Conservation (phyloP, 2,797 vertebrate genomes). For the Urosaurus nigricauda region DNA sequence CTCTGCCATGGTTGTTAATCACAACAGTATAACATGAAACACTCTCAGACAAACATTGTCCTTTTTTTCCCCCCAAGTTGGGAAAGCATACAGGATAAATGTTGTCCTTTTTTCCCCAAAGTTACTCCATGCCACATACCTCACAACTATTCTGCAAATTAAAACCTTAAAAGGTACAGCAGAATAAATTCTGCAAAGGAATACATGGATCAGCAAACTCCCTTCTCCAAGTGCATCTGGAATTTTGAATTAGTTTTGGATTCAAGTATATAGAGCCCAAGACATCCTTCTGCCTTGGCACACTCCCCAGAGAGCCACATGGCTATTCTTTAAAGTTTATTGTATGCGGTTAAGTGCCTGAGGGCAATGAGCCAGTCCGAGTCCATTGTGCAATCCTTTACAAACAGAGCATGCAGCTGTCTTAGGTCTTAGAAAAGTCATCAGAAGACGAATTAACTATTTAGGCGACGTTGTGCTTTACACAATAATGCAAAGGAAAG, state of each 20-base stretch:
- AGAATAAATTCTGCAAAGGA: neutral
- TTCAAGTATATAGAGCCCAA: neutral
- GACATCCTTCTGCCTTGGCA: neutral
- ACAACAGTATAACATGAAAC: neutral
- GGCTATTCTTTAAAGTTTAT: constrained; percentile 1
- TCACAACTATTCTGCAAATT: neutral
- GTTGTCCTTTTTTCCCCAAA: neutral
- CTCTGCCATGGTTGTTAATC: neutral
- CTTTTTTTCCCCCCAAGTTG: neutral
- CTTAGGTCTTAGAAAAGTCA: neutral
- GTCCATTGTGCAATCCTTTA: neutral
- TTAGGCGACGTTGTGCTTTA: neutral
- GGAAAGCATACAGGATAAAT: neutral
- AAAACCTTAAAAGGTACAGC: neutral
- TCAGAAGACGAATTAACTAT: neutral
- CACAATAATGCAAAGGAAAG: neutral
- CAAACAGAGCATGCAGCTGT: neutral
- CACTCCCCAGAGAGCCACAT: neutral
- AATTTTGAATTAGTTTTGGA: neutral
- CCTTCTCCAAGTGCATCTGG: neutral
- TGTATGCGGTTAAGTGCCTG: neutral
- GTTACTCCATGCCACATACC: neutral
- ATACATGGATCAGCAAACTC: neutral
- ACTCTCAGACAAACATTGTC: neutral
- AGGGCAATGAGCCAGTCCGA: neutral